Percentiles rank a stretch among this genome's conserved stretches.
Conservation (phyloP, 2,888 invertebrate genomes). For the Agonopterix alstromeriana region DNA sequence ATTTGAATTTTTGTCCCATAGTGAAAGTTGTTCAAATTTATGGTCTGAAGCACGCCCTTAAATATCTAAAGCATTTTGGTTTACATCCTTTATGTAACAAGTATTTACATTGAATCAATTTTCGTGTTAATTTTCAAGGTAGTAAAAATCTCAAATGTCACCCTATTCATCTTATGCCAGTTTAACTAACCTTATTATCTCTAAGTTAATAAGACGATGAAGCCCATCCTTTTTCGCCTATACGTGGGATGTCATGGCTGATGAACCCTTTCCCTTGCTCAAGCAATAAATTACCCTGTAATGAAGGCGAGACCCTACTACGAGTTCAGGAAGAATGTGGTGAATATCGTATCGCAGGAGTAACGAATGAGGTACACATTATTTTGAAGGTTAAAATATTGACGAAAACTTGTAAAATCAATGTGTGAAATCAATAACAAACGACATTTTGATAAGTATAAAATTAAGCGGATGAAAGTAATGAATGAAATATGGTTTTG, state of each 20-base stretch:
- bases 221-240: constrained; percentile 6
- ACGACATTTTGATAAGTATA: too few relatives aligned
- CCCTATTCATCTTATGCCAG: not conserved
- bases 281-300: constrained; percentile 40
- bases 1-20: too few relatives aligned
- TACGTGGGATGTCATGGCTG: constrained; percentile 15
- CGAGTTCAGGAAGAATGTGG: constrained; percentile 4
- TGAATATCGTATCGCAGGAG: not conserved
- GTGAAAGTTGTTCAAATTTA: too few relatives aligned
- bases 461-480: too few relatives aligned
- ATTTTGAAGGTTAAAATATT: not conserved
- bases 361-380: not conserved
- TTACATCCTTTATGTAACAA: too few relatives aligned
- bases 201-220: constrained; percentile 3
- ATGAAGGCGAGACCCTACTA: constrained; percentile 32
- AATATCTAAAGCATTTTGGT: too few relatives aligned
- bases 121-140: not conserved
- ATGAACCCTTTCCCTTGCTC: constrained; percentile 33
- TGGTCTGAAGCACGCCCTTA: too few relatives aligned
- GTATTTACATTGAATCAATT: too few relatives aligned
- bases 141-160: not conserved
- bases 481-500: too few relatives aligned
- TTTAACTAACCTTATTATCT: constrained; percentile 7
- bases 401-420: not conserved
- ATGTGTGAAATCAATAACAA: too few relatives aligned